Percentiles rank a stretch among this genome's conserved stretches.
Evolutionary conservation across 2,797 vertebrate species (phyloP).

Genomic region (Oreochromis grahami): DNA sequence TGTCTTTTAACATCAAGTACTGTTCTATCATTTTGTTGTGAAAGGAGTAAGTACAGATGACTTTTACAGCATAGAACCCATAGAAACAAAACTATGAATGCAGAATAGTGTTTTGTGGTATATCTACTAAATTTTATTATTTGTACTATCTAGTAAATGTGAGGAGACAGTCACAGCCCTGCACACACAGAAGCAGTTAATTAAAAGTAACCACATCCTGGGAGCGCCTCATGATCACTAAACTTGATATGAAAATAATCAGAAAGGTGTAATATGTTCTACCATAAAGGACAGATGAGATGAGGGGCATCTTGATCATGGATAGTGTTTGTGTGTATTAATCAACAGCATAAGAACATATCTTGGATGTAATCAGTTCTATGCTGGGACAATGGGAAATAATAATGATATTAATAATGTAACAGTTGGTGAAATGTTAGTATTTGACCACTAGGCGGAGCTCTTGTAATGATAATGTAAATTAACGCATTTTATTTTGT

Average conservation of each 20-base stretch:
- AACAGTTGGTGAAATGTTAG: too few species aligned
- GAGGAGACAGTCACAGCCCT: not conserved
- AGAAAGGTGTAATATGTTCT: not conserved
- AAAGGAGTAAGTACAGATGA: not conserved
- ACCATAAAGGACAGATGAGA: not conserved
- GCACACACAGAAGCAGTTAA: not conserved
- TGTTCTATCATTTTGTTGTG: not conserved
- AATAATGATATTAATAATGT: too few species aligned
- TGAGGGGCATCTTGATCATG: not conserved
- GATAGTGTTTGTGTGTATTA: not conserved
- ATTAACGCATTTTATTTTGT: too few species aligned
- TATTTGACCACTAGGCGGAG: too few species aligned
- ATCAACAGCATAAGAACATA: not conserved
- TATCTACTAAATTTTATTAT: not conserved
- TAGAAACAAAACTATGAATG: not conserved
- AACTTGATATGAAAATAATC: not conserved
- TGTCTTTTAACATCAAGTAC: constrained; percentile 5
- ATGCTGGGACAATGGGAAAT: too few species aligned
- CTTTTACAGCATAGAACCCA: not conserved
- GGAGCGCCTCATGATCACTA: not conserved
- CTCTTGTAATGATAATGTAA: too few species aligned
- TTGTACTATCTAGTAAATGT: not conserved
- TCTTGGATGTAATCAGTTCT: too few species aligned
- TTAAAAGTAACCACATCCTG: not conserved
- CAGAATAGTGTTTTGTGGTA: not conserved